phyloP scores from a whole-genome alignment of 2,113 vertebrate genomes.

The Oryzias javanicus region DNA sequence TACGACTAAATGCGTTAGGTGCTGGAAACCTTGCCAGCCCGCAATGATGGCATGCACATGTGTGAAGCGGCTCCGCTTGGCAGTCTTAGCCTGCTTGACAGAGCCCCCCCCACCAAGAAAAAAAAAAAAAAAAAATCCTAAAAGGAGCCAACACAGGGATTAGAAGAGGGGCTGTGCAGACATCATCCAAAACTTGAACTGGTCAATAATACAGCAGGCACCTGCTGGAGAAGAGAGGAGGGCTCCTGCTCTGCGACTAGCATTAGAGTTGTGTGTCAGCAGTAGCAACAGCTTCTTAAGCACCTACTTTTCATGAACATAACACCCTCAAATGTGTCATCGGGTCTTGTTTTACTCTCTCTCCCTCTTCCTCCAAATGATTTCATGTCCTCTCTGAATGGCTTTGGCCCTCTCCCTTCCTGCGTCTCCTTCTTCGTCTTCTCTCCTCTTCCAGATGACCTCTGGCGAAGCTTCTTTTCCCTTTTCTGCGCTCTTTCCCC shows the following conservation, averaged over 20 bases:
- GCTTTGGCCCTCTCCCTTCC: slow-evolving; percentile 64
- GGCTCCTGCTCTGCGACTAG: slow-evolving; percentile 52
- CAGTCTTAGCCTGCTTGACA: slow-evolving; percentile 66
- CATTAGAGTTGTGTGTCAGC: slow-evolving; percentile 29
- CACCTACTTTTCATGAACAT: slow-evolving; percentile 23
- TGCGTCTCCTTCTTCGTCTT: slow-evolving; percentile 67
- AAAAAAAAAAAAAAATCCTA: slow-evolving; percentile 63
- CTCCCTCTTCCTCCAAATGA: slow-evolving; percentile 76
- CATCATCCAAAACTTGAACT: slow-evolving; percentile 35
- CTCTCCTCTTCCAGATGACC: slow-evolving; percentile 77
- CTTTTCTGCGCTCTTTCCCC: slow-evolving; percentile 48
- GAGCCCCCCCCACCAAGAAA: slow-evolving; percentile 51
- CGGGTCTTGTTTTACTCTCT: slow-evolving; percentile 45
- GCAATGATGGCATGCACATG: slow-evolving; percentile 29
- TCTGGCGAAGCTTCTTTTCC: slow-evolving; percentile 57
- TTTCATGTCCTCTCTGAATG: slow-evolving; percentile 68
- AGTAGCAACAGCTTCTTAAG: slow-evolving; percentile 30
- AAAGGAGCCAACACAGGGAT: slow-evolving; percentile 67
- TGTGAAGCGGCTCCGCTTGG: slow-evolving; percentile 48
- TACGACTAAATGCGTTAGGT: slow-evolving; percentile 33
- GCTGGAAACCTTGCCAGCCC: slow-evolving; percentile 22
- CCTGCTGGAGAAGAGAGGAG: slow-evolving; percentile 51
- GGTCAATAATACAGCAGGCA: slow-evolving; percentile 48
- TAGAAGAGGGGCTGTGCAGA: slow-evolving; percentile 33
- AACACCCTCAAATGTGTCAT: slow-evolving; percentile 11